These are phyloP conservation scores for Knipowitschia caucasica DNA, from an alignment of 2,797 vertebrate species.

Conservation along the genomic window DNA sequence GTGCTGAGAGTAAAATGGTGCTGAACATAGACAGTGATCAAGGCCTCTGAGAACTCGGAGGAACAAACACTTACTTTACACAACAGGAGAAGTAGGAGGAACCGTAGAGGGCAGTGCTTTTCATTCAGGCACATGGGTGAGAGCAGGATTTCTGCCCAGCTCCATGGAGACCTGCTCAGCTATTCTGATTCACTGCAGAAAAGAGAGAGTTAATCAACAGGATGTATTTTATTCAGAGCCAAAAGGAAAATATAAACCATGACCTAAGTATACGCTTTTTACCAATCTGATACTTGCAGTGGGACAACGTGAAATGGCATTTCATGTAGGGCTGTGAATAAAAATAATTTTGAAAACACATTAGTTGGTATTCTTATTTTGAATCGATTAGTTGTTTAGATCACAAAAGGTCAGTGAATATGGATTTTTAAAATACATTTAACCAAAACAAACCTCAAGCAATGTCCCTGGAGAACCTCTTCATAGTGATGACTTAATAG, in stretches of 20 bases:
- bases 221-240: conserved; percentile 31
- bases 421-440: too few relatives aligned
- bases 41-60: conserved; percentile 11
- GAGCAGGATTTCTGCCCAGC: conserved; percentile 55
- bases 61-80: conserved; percentile 48
- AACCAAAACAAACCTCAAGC: too few relatives aligned
- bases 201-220: conserved; percentile 52
- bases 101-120: conserved; percentile 29
- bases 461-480: too few relatives aligned
- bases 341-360: too few relatives aligned
- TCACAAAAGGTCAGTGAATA: too few relatives aligned
- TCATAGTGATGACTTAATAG: too few relatives aligned
- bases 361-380: too few relatives aligned
- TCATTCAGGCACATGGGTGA: conserved; percentile 36
- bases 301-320: not conserved
- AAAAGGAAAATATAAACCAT: conserved; percentile 9
- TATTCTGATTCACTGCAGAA: conserved; percentile 39
- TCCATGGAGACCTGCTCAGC: conserved; percentile 61
- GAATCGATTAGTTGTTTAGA: too few relatives aligned
- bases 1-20: conserved; percentile 29
- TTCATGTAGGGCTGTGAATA: too few relatives aligned
- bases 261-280: not conserved
- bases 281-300: not conserved
- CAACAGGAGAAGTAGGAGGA: conserved; percentile 26
- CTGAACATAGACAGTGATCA: conserved; percentile 47